Percentiles rank a stretch among this genome's conserved stretches.
Evolutionary conservation across 2,888 invertebrate species (phyloP).

Genomic region (Stenodera caucasica): DNA sequence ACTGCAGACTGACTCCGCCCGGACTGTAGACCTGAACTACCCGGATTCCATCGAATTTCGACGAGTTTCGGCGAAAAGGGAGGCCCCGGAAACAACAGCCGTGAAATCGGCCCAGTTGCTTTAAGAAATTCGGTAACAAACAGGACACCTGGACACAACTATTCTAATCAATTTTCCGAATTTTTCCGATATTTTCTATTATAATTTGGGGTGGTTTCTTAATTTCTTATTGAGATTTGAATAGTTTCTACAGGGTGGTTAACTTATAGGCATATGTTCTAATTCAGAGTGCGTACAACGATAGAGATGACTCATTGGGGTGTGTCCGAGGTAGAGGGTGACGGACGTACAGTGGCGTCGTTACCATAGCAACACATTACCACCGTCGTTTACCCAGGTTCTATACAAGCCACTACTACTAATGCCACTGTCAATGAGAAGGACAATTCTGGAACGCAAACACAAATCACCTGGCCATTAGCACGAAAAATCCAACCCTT

Average conservation of each 20-base stretch:
- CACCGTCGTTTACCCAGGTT: not conserved
- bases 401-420: slow-evolving; percentile 7
- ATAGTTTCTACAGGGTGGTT: slow-evolving; percentile 24
- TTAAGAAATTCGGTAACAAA: not conserved
- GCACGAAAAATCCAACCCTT: slow-evolving; percentile 9
- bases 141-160: slow-evolving; percentile 17
- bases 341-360: slow-evolving; percentile 16
- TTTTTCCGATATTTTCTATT: too few relatives aligned
- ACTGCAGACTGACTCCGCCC: slow-evolving; percentile 53
- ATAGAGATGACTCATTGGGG: slow-evolving; percentile 32
- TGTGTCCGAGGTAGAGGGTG: slow-evolving; percentile 19
- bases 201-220: slow-evolving; percentile 31
- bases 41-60: slow-evolving; percentile 35
- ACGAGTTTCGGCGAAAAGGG: slow-evolving; percentile 33
- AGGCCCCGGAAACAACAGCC: slow-evolving; percentile 41
- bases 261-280: slow-evolving; percentile 30
- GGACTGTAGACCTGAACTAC: slow-evolving; percentile 42
- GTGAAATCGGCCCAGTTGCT: slow-evolving; percentile 34
- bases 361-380: slow-evolving; percentile 20
- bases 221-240: too few relatives aligned
- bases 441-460: slow-evolving; percentile 1
- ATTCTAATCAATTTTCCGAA: too few relatives aligned
- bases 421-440: slow-evolving; percentile 8
- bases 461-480: slow-evolving; percentile 23
- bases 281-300: slow-evolving; percentile 23